Percentiles rank a stretch among this genome's conserved stretches.
Evolutionary conservation across 35 echinoderm and acorn worm species (phyloP).

Genomic region (Ptychodera flava): DNA sequence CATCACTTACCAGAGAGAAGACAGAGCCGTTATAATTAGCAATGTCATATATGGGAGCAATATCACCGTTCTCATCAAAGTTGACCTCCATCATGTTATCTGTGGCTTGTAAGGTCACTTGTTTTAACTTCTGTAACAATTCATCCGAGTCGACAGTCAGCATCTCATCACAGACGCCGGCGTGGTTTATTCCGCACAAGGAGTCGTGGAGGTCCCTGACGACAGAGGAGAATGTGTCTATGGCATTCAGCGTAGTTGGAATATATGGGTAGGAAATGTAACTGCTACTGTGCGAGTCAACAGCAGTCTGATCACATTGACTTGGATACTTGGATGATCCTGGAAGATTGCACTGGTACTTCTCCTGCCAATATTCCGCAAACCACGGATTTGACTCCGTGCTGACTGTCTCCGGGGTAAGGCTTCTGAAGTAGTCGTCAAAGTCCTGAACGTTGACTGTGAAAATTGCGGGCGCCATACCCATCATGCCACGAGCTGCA

Average conservation of each 20-base stretch:
- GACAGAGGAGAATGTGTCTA: not conserved
- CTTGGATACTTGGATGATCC: not conserved
- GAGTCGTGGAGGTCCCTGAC: not conserved
- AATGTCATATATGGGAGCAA: not conserved
- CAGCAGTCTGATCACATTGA: constrained; percentile 5
- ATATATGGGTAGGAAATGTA: not conserved
- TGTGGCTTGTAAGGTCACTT: not conserved
- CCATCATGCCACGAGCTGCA: not conserved
- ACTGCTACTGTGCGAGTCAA: not conserved
- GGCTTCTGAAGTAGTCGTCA: constrained; percentile 1
- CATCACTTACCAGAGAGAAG: too few species aligned
- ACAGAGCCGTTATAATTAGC: not conserved
- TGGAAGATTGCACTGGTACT: constrained; percentile 40
- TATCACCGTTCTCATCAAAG: not conserved
- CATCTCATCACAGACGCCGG: not conserved
- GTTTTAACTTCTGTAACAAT: not conserved
- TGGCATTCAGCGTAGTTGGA: not conserved
- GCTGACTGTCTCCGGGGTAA: constrained; percentile 14
- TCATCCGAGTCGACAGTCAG: not conserved
- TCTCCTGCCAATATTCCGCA: constrained; percentile 29
- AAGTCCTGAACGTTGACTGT: not conserved
- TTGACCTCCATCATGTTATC: not conserved
- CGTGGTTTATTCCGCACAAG: not conserved
- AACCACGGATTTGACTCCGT: not conserved
- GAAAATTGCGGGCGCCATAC: not conserved